Evolutionary conservation across 1,140 invertebrate species (phyloP).

Genomic region (Antheraea mylitta): DNA sequence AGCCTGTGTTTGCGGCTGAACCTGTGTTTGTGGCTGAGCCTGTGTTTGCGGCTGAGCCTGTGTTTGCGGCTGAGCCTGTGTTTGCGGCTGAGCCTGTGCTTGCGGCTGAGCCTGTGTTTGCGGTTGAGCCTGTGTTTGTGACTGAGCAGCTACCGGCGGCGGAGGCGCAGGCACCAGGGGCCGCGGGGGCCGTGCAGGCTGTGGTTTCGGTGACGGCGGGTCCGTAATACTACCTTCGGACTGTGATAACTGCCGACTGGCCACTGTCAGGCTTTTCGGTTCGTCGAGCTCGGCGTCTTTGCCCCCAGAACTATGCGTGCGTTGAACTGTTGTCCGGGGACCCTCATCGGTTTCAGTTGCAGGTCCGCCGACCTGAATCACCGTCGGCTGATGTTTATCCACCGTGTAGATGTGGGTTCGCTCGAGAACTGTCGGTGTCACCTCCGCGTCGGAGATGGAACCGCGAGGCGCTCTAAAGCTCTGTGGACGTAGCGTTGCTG

Average conservation of each 20-base stretch:
- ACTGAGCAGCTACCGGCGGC: conserved; percentile 47
- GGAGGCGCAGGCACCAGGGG: conserved; percentile 55
- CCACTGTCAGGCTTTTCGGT: conserved; percentile 51
- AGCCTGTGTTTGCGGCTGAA: conserved; percentile 25
- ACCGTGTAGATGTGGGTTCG: conserved; percentile 84
- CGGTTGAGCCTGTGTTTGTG: conserved; percentile 30
- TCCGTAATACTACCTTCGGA: conserved; percentile 74
- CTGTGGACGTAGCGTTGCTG: conserved; percentile 82
- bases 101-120: conserved; percentile 32
- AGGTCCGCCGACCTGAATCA: conserved; percentile 79
- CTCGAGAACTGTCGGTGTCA: conserved; percentile 78
- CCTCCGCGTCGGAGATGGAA: conserved; percentile 47
- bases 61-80: not conserved
- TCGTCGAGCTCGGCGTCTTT: conserved; percentile 58
- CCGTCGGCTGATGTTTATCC: conserved; percentile 85
- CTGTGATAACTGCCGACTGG: conserved; percentile 68
- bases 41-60: not conserved
- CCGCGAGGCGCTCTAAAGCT: conserved; percentile 73
- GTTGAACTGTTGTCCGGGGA: conserved; percentile 50
- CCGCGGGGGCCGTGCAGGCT: conserved; percentile 43
- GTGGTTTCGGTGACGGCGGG: conserved; percentile 53
- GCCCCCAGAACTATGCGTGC: conserved; percentile 68
- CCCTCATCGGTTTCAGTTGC: conserved; percentile 36
- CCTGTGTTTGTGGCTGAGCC: conserved; percentile 10
- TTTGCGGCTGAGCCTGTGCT: conserved; percentile 8